phyloP scores from a whole-genome alignment of 2,797 vertebrate genomes.

The Semotilus atromaculatus region DNA sequence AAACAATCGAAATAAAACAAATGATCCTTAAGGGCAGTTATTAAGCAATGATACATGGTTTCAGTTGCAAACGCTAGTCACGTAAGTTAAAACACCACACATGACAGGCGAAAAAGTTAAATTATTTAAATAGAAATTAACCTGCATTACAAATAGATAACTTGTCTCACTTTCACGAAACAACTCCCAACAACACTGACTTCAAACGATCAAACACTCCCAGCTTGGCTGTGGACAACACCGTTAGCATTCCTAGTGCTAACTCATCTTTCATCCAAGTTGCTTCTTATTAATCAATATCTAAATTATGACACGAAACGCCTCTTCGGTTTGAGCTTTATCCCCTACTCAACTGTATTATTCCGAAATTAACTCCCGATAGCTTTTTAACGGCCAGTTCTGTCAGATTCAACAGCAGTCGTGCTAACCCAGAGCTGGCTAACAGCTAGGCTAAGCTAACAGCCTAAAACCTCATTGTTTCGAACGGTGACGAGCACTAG shows the following conservation, averaged over 20 bases:
- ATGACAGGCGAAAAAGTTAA: not conserved
- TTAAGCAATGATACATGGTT: not conserved
- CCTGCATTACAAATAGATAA: not conserved
- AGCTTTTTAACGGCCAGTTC: not conserved
- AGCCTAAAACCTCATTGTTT: conserved; percentile 39
- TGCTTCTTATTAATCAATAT: not conserved
- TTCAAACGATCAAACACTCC: conserved; percentile 2
- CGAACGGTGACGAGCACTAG: conserved; percentile 21
- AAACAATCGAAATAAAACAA: not conserved
- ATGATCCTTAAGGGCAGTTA: not conserved
- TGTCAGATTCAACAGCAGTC: not conserved
- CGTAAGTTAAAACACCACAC: not conserved
- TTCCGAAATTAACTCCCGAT: not conserved
- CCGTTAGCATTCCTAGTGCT: conserved; percentile 30
- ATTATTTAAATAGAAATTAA: not conserved
- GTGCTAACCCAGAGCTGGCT: conserved; percentile 2
- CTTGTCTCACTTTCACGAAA: not conserved
- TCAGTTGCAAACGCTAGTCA: not conserved
- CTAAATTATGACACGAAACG: not conserved
- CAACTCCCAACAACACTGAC: not conserved
- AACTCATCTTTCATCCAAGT: not conserved
- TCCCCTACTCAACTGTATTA: no score
- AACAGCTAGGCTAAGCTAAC: conserved; percentile 41
- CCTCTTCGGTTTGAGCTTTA: not conserved
- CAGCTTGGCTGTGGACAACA: not conserved